These are phyloP conservation scores for Seira ritae DNA, from an alignment of 2,888 invertebrate genomes.

Conservation along the genomic window DNA sequence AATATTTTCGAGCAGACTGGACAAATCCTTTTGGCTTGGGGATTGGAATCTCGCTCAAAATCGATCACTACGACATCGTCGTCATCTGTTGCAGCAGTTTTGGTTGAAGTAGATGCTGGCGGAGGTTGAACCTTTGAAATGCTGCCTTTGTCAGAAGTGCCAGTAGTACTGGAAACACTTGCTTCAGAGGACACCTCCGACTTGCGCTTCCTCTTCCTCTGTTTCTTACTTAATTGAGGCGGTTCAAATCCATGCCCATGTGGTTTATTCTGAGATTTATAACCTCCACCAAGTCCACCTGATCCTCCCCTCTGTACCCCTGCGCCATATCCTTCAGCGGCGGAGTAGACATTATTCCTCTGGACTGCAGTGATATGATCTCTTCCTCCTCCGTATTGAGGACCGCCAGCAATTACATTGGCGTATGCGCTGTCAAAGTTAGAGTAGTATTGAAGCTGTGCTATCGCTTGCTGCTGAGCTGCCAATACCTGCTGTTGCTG, in stretches of 20 bases:
- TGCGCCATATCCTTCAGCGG: background rate
- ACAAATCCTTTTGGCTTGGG: slow-evolving; percentile 29
- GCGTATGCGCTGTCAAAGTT: slow-evolving; percentile 27
- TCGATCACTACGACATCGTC: background rate
- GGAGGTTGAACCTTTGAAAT: too few relatives aligned
- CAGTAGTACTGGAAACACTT: background rate
- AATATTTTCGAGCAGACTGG: slow-evolving; percentile 44
- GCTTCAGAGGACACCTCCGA: slow-evolving; percentile 35
- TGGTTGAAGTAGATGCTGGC: background rate
- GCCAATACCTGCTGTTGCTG: too few relatives aligned
- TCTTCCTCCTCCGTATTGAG: slow-evolving; percentile 10
- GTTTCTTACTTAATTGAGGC: slow-evolving; percentile 6
- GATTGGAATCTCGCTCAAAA: background rate
- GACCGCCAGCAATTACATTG: background rate
- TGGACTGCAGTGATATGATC: slow-evolving; percentile 17
- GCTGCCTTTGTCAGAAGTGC: background rate
- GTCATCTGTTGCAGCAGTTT: background rate
- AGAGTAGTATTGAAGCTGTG: background rate
- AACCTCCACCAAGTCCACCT: too few relatives aligned
- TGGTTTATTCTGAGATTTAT: background rate
- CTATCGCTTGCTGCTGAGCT: too few relatives aligned
- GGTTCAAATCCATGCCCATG: slow-evolving; percentile 8
- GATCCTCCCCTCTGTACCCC: too few relatives aligned
- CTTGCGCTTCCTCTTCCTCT: slow-evolving; percentile 43
- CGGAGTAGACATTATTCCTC: slow-evolving; percentile 20